These are phyloP conservation scores for Channa maculata DNA, from an alignment of 2,113 vertebrate genomes.

Conservation along the genomic window DNA sequence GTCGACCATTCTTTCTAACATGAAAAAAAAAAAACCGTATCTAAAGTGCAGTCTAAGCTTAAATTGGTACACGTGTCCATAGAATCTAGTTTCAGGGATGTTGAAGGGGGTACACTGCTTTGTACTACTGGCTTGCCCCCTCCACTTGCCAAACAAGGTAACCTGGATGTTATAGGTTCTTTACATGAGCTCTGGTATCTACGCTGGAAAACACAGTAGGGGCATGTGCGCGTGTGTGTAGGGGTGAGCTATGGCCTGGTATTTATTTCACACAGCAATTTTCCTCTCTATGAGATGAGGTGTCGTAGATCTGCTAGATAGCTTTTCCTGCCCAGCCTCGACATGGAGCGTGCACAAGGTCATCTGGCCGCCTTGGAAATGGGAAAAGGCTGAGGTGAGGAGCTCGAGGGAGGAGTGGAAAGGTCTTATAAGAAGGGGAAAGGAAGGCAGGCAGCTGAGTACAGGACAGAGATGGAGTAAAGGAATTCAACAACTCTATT, in stretches of 20 bases:
- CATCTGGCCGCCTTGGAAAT: conserved; percentile 55
- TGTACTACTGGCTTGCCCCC: too few species aligned
- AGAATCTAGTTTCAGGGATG: too few species aligned
- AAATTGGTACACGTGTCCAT: too few species aligned
- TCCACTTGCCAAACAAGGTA: too few species aligned
- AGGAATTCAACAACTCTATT: conserved; percentile 45
- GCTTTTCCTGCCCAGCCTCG: conserved; percentile 67
- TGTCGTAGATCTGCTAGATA: conserved; percentile 80
- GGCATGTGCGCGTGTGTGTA: not conserved
- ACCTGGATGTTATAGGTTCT: conserved; percentile 39
- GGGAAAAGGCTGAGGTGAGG: conserved; percentile 44
- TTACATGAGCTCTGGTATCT: conserved; percentile 42
- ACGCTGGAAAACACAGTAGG: conserved; percentile 40
- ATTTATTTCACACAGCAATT: conserved; percentile 78
- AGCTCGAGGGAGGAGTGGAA: conserved; percentile 35
- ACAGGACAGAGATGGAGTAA: conserved; percentile 34
- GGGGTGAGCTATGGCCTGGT: conserved; percentile 62
- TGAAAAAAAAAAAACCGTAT: too few species aligned
- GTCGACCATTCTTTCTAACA: conserved; percentile 1
- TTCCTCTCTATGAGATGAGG: conserved; percentile 73
- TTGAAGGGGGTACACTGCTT: too few species aligned
- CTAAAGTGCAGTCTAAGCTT: too few species aligned
- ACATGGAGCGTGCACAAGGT: conserved; percentile 60
- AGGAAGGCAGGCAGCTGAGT: conserved; percentile 25
- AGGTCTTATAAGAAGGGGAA: conserved; percentile 6